Conservation (phyloP, 2,113 vertebrate genomes). For the Probosciger aterrimus region DNA sequence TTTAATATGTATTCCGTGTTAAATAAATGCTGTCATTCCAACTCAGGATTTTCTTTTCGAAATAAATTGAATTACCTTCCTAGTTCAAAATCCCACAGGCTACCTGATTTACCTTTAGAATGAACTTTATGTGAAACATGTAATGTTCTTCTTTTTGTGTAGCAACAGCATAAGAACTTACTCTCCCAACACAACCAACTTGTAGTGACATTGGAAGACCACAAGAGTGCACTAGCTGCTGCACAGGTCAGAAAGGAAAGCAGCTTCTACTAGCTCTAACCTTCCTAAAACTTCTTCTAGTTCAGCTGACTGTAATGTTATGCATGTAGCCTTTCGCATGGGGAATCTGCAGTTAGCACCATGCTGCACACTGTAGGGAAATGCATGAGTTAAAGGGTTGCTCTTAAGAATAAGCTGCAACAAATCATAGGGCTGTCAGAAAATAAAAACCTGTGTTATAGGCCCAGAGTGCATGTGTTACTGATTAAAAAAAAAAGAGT, state of each 20-base stretch:
- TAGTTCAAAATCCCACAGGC: background rate
- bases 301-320: background rate
- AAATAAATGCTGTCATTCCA: background rate
- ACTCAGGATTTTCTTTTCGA: background rate
- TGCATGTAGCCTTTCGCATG: constrained; percentile 70
- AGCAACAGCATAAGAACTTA: constrained; percentile 92
- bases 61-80: background rate
- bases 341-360: background rate
- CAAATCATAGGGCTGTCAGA: background rate
- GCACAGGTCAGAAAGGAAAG: constrained; percentile 87
- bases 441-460: background rate
- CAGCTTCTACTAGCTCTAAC: constrained; percentile 28
- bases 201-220: constrained; percentile 92
- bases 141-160: constrained; percentile 74
- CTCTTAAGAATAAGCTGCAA: background rate
- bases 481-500: background rate
- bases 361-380: background rate
- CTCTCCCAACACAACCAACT: constrained; percentile 88
- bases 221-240: constrained; percentile 96
- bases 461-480: background rate
- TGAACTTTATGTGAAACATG: constrained; percentile 14
- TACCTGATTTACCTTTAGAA: background rate
- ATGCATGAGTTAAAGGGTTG: constrained; percentile 59
- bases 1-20: background rate
- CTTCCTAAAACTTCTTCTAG: background rate